These are phyloP conservation scores for Nomada ruficornis DNA, from an alignment of 2,888 invertebrate species.

Conservation along the genomic window DNA sequence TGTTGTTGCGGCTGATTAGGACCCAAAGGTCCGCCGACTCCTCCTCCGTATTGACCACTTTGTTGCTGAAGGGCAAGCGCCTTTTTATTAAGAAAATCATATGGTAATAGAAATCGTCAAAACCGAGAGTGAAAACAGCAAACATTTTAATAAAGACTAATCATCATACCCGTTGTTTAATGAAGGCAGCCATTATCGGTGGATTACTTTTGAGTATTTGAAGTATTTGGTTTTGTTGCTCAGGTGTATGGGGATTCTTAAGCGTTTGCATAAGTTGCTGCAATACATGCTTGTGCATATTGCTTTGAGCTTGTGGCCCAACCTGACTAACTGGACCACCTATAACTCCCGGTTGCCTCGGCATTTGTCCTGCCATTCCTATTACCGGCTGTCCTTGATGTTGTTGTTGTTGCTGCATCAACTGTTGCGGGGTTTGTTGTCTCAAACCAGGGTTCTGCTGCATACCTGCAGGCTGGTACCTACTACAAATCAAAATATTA, in stretches of 20 bases:
- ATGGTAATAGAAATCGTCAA: conserved; percentile 45
- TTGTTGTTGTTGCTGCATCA: conserved; percentile 85
- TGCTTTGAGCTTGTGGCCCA: conserved; percentile 84
- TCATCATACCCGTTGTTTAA: conserved; percentile 89
- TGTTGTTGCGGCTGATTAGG: conserved; percentile 83
- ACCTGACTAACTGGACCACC: conserved; percentile 83
- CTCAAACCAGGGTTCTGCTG: conserved; percentile 83
- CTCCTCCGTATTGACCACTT: conserved; percentile 80
- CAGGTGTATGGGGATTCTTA: conserved; percentile 94
- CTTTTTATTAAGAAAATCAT: conserved; percentile 70
- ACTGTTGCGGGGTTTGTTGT: conserved; percentile 84
- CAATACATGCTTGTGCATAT: conserved; percentile 88
- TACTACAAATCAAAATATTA: conserved; percentile 55
- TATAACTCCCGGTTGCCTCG: conserved; percentile 80
- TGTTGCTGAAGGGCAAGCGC: conserved; percentile 80
- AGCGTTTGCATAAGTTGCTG: conserved; percentile 94
- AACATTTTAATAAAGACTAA: conserved; percentile 3
- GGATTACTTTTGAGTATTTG: conserved; percentile 97
- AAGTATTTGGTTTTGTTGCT: conserved; percentile 95
- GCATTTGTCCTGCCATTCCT: conserved; percentile 81
- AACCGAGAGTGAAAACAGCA: conserved; percentile 5
- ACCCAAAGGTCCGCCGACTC: conserved; percentile 78
- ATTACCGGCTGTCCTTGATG: conserved; percentile 82
- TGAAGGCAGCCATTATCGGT: conserved; percentile 97
- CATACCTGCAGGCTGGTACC: conserved; percentile 83